These are phyloP conservation scores for Tursiops truncatus DNA, from an alignment of 2,113 vertebrate genomes.

Conservation along the genomic window DNA sequence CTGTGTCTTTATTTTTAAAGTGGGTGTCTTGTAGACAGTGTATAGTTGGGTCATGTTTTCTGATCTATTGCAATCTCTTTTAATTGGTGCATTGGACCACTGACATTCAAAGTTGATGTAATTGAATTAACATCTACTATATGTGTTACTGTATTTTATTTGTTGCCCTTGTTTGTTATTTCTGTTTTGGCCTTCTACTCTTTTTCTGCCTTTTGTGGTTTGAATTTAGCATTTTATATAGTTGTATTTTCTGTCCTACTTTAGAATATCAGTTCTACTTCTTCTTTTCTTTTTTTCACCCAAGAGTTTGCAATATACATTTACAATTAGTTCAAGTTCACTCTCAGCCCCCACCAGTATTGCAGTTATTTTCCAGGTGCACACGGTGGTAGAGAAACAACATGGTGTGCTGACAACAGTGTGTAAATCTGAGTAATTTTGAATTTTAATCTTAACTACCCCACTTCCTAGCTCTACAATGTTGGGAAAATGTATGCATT, in stretches of 20 bases:
- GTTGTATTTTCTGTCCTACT: neutral
- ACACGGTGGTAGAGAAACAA: accelerated
- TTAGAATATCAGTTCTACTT: neutral
- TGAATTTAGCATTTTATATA: neutral
- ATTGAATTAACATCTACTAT: no score
- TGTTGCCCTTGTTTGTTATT: neutral
- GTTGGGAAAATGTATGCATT: neutral
- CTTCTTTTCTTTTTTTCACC: neutral
- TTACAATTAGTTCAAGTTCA: neutral
- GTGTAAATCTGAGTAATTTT: accelerated
- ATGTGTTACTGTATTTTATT: neutral
- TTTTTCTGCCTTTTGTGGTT: neutral
- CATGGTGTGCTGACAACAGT: neutral
- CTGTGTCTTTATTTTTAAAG: neutral
- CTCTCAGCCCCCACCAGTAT: neutral
- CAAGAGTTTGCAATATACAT: neutral
- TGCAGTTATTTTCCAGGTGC: neutral
- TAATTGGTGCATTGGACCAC: neutral
- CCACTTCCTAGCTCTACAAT: neutral
- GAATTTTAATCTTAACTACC: neutral
- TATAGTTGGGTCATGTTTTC: neutral
- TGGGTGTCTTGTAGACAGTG: neutral
- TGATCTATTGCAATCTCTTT: neutral
- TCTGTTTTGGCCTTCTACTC: neutral
- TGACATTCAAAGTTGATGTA: neutral